phyloP scores from a whole-genome alignment of 30 jellyfish, hydroid and myxozoan species.

The Clytia hemisphaerica region DNA sequence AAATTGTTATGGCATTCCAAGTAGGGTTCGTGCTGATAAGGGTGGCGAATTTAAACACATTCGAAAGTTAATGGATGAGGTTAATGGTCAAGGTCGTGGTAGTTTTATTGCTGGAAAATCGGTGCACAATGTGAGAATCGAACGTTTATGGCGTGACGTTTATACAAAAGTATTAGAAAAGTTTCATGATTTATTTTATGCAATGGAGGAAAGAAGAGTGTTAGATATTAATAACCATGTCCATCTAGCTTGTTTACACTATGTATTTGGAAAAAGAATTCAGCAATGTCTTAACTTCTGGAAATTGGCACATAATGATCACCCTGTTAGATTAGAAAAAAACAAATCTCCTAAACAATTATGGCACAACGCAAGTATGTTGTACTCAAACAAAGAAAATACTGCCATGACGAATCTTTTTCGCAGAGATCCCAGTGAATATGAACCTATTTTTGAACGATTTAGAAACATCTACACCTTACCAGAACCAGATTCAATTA shows the following conservation, averaged over 20 bases:
- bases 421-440: not conserved
- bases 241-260: conserved; percentile 17
- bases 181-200: conserved; percentile 10
- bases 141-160: conserved; percentile 27
- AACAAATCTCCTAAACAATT: conserved; percentile 18
- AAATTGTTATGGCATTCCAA: conserved; percentile 12
- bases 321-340: conserved; percentile 17
- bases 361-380: conserved; percentile 11
- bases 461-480: not conserved
- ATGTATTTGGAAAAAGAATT: conserved; percentile 4
- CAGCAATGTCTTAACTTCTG: conserved; percentile 7
- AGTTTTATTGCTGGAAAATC: conserved; percentile 28
- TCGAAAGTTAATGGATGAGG: conserved; percentile 13
- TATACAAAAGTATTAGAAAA: conserved; percentile 25
- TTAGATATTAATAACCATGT: conserved; percentile 3
- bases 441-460: not conserved
- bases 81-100: conserved; percentile 26
- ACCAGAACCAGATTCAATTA: not conserved
- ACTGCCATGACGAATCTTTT: conserved; percentile 20
- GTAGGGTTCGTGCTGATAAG: conserved; percentile 14
- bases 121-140: conserved; percentile 18
- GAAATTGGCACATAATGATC: conserved; percentile 24
- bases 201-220: conserved; percentile 15
- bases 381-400: not conserved
- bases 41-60: conserved; percentile 14